Conservation (phyloP, 2,888 invertebrate species). For the Apamea epomidion region DNA sequence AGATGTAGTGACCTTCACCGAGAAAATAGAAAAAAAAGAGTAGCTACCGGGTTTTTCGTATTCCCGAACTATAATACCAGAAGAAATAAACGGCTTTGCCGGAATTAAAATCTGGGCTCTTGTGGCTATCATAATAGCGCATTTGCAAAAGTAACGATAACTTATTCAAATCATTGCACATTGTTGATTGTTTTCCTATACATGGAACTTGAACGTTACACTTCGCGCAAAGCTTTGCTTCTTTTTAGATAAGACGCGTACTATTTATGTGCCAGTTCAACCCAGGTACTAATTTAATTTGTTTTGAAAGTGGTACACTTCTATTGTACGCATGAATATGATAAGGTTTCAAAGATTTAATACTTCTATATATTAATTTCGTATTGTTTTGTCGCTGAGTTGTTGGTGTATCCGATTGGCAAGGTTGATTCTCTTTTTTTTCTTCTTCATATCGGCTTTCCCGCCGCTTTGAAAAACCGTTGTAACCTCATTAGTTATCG, state of each 20-base stretch:
- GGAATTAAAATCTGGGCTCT: constrained; percentile 21
- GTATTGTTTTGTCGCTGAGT: constrained; percentile 18
- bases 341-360: constrained; percentile 66
- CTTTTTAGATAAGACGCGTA: constrained; percentile 66
- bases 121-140: constrained; percentile 3
- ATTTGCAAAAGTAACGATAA: constrained; percentile 46
- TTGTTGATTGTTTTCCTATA: constrained; percentile 56
- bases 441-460: constrained; percentile 26
- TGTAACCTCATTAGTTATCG: constrained; percentile 57
- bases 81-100: constrained; percentile 1
- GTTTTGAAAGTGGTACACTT: constrained; percentile 72
- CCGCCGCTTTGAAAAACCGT: constrained; percentile 46
- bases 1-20: constrained; percentile 47
- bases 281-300: constrained; percentile 71
- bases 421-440: constrained; percentile 9
- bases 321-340: constrained; percentile 65
- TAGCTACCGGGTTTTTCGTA: constrained; percentile 18
- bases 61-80: background rate
- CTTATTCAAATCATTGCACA: constrained; percentile 51
- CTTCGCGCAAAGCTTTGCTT: constrained; percentile 61
- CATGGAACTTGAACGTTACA: constrained; percentile 47
- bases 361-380: constrained; percentile 5
- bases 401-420: background rate
- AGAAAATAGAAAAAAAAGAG: constrained; percentile 21
- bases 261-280: constrained; percentile 66